phyloP scores from a whole-genome alignment of 53 echinoderm and acorn worm genomes.

The Paracentrotus lividus region DNA sequence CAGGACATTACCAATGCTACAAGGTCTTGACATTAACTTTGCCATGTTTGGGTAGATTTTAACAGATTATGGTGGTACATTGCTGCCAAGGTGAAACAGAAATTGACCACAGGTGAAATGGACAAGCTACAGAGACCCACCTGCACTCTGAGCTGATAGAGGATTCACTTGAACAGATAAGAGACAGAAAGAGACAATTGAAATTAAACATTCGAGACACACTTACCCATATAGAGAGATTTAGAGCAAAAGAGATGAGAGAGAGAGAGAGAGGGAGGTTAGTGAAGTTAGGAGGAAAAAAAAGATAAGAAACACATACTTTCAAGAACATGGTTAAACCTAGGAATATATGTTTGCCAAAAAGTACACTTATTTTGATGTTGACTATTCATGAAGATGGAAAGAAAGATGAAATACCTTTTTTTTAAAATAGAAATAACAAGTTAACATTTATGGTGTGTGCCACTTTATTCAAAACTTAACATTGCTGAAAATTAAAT shows the following conservation, averaged over 20 bases:
- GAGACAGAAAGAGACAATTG: background rate
- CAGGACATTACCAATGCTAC: slow-evolving; percentile 9
- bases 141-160: slow-evolving; percentile 33
- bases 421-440: too few species aligned
- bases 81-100: slow-evolving; percentile 29
- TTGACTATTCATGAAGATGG: too few species aligned
- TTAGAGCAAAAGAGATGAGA: background rate
- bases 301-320: too few species aligned
- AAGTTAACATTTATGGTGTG: too few species aligned
- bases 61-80: slow-evolving; percentile 20
- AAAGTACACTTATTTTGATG: too few species aligned
- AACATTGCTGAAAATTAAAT: too few species aligned
- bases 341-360: too few species aligned
- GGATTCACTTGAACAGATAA: background rate
- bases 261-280: slow-evolving; percentile 3
- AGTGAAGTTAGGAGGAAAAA: background rate
- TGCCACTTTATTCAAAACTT: too few species aligned
- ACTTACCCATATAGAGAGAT: background rate
- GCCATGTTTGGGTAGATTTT: slow-evolving; percentile 53
- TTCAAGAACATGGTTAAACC: too few species aligned
- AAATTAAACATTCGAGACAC: too few species aligned
- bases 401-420: too few species aligned
- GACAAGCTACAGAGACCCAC: slow-evolving; percentile 1
- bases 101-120: slow-evolving; percentile 59
- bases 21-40: slow-evolving; percentile 44